A percentile compares a stretch with the other conserved stretches of the same genome.
phyloP scores from a whole-genome alignment of 2,113 vertebrate genomes.

The Hippocampus abdominalis region DNA sequence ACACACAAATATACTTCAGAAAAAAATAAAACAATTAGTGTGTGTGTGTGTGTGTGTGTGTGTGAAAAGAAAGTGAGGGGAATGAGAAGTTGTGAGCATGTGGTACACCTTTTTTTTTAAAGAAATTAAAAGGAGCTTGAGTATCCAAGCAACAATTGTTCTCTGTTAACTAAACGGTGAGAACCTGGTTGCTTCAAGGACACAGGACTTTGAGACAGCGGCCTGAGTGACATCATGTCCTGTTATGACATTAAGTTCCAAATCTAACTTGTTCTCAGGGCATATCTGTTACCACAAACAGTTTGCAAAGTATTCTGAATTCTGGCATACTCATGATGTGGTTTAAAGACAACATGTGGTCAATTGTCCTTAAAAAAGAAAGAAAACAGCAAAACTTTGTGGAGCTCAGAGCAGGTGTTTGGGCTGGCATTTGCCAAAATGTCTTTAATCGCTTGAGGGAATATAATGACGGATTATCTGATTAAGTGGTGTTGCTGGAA shows the following conservation, averaged over 20 bases:
- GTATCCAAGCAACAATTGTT: background rate
- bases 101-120: background rate
- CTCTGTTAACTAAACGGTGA: slow-evolving; percentile 7
- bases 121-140: background rate
- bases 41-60: too few relatives aligned
- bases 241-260: slow-evolving; percentile 58
- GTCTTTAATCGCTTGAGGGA: too few relatives aligned
- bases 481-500: too few relatives aligned
- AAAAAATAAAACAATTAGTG: background rate
- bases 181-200: slow-evolving; percentile 25
- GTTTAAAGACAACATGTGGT: background rate
- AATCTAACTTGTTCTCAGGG: slow-evolving; percentile 28
- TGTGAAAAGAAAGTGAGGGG: background rate
- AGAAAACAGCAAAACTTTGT: background rate
- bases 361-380: slow-evolving; percentile 7
- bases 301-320: slow-evolving; percentile 38
- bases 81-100: background rate
- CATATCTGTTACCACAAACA: slow-evolving; percentile 29
- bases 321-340: slow-evolving; percentile 15
- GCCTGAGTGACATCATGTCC: slow-evolving; percentile 55
- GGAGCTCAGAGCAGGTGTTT: background rate
- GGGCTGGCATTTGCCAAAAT: background rate
- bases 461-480: background rate
- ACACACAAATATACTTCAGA: background rate
- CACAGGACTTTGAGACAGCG: slow-evolving; percentile 9